Evolutionary conservation across 2,113 vertebrate species (phyloP), one percentile per base, ranked within the genome.

Genomic region (Scartelaos histophorus): DNA sequence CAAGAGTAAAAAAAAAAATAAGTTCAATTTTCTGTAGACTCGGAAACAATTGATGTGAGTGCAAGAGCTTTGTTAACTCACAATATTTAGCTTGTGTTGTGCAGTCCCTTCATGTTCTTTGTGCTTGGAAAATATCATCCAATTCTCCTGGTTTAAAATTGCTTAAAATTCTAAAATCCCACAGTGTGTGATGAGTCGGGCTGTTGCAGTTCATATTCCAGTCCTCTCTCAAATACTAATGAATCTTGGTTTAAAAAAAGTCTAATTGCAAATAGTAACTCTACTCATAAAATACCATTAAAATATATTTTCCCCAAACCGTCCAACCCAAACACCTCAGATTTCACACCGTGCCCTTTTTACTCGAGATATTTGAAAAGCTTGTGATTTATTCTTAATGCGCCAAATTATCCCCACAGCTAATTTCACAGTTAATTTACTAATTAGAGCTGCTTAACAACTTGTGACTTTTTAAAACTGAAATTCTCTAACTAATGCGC

Each of bases 401-500:
- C 67, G 68, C 24, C 34, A 78, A 75, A 80, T 68, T 71, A 49
- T 73, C 46, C 72, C 69, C 51, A 62, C 38, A 81, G 80, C 78
- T 82, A 25, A 85, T 87, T 82, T 85, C 69, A 82, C 74, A 85
- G 71, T 25, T 70, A 67, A 85, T 82, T 82, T 69, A 62, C n/a
- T 73, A 69, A 83, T 77, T 72, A 66, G 22, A 77, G 70, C 67
- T 67, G 73, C 71, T 71, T 64, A 73, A 71, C 75, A 78, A 74
- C 61, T 69, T 78, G 19, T 56, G 34, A 75, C 29, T 71, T 38
- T 79, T 61, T 29, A 29, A 34, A 75, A 78, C 43, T 25, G 21
- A 45, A 78, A 74, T n/a, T 54, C 46, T 65, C 6, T 11, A 5
- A 71, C 54, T 35, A 67, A 56, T 69, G 66, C 67, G 53, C 57